Evolutionary conservation across 2,113 vertebrate species (phyloP).

Genomic region (Crotalus horridus): DNA sequence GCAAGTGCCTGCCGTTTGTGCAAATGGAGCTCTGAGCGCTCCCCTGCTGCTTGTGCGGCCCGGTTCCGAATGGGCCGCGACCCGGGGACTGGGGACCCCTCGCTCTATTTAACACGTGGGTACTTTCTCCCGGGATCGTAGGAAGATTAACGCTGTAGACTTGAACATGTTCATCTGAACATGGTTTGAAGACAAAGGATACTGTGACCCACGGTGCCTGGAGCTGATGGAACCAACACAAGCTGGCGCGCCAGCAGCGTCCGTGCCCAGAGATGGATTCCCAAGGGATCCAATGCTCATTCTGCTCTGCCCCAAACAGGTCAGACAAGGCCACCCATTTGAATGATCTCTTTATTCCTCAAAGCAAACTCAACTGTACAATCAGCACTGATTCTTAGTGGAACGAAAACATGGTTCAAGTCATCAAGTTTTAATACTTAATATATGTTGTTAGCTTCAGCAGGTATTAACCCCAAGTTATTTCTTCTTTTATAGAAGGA

Average conservation of each 20-base stretch:
- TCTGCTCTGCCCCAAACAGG: constrained; percentile 25
- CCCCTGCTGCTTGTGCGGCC: not conserved
- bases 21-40: not conserved
- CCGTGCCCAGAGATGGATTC: constrained; percentile 33
- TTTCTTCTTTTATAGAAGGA: constrained; percentile 71
- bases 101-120: not conserved
- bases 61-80: not conserved
- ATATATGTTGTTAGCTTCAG: constrained; percentile 74
- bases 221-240: constrained; percentile 59
- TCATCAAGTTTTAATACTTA: constrained; percentile 74
- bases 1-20: not conserved
- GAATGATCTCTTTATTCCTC: not conserved
- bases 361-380: constrained; percentile 54
- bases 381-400: constrained; percentile 40
- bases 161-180: constrained; percentile 51
- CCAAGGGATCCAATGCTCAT: too few species aligned
- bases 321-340: constrained; percentile 1
- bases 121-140: not conserved
- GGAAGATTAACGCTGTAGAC: not conserved
- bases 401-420: constrained; percentile 68
- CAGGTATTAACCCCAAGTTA: constrained; percentile 71
- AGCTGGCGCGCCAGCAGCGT: constrained; percentile 18
- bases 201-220: not conserved
- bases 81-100: not conserved
- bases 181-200: constrained; percentile 7